Base-by-base conservation (phyloP, 2,888 invertebrate species). In the Epinotia bilunana region DNA sequence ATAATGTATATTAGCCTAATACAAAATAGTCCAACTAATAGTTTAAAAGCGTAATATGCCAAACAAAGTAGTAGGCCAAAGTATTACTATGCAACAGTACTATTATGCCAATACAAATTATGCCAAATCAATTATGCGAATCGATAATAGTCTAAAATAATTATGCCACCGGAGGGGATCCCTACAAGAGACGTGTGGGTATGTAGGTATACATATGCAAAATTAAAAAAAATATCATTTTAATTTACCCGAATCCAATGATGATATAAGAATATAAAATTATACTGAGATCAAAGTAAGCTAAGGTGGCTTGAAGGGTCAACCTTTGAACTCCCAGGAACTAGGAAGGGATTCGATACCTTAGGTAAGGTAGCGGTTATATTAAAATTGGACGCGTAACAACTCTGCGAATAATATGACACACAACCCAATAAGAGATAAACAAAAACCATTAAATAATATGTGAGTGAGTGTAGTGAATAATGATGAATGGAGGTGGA, bases 401-500 rank as follows among this genome's bases (percentile, higher is more conserved):
- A n/a, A 58, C 67, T 18, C 18, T 33, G 67, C 20, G 9, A 43
- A 53, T 53, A 53, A 53, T 53, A 53, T 23, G n/a, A 33, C 16
- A 33, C 53, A 28, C 33, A 63, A 49, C 28, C 49, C 13, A 53
- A 49, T 33, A 23, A 67, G 77, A 73, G 60, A 20, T 72, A 62
- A 65, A 68, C 63, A 68, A 49, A 53, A 53, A 53, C 73, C 75
- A 76, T 73, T 70, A 76, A 75, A 71, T 72, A 49, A 65, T 75
- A 23, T 64, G 67, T 53, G 49, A 58, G 18, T 18, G 61, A 60
- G 60, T 72, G 49, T 61, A 68, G 61, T 68, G 76, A 68, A 72
- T 68, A 60, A 64, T 62, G 60, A 83, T 87, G 88, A 89, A 88
- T 87, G 86, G 81, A 83, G 80, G 79, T 81, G 80, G 80, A 80